phyloP scores from a whole-genome alignment of 1,140 invertebrate genomes.

The Drosophila trapezifrons region DNA sequence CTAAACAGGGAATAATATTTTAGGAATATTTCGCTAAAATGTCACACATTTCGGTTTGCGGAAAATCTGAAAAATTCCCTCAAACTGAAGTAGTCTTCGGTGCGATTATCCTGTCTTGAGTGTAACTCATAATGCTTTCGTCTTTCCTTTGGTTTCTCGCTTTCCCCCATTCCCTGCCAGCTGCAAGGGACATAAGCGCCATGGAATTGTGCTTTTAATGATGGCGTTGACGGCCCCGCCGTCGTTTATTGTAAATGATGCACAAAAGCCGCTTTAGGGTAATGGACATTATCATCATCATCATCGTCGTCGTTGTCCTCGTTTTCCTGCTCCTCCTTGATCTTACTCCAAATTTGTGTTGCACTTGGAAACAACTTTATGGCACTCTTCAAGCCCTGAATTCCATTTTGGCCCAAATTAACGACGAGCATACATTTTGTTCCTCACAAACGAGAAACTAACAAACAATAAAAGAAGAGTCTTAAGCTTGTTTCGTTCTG shows the following conservation, averaged over 20 bases:
- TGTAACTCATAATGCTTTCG: constrained; percentile 20
- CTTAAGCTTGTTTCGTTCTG: constrained; percentile 19
- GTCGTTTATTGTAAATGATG: constrained; percentile 76
- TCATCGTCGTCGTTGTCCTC: constrained; percentile 23
- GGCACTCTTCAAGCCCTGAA: constrained; percentile 31
- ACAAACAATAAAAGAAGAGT: constrained; percentile 32
- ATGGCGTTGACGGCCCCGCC: constrained; percentile 42
- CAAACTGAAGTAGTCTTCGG: constrained; percentile 14
- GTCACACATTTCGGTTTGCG: not conserved
- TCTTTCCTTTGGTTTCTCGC: not conserved
- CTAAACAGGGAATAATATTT: constrained; percentile 2
- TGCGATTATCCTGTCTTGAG: constrained; percentile 36
- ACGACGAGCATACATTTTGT: constrained; percentile 49
- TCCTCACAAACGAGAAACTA: constrained; percentile 29
- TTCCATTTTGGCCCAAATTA: constrained; percentile 58
- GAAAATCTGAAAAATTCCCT: constrained; percentile 18
- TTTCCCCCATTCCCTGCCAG: not conserved
- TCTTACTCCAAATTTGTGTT: constrained; percentile 24
- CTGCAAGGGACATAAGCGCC: constrained; percentile 21
- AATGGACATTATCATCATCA: constrained; percentile 29
- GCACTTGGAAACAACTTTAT: constrained; percentile 42
- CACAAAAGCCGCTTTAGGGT: constrained; percentile 56
- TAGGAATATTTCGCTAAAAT: not conserved
- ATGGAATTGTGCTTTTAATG: constrained; percentile 67
- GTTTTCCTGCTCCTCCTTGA: not conserved